These are phyloP conservation scores for Rotaria macrura DNA, from an alignment of 2,888 invertebrate genomes.

Conservation along the genomic window DNA sequence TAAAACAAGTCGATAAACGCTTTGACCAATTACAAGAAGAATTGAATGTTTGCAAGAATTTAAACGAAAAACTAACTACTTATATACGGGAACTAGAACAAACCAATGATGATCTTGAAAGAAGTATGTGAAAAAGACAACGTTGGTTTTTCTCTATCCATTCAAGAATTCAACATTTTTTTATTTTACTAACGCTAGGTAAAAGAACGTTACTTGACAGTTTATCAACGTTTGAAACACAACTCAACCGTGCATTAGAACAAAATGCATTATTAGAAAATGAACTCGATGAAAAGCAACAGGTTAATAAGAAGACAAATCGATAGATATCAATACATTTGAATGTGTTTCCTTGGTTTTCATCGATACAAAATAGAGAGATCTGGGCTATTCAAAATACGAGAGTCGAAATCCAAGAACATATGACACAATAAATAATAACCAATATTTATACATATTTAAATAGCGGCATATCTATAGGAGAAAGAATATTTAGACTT, in stretches of 20 bases:
- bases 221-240: constrained; percentile 77
- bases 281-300: constrained; percentile 89
- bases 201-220: constrained; percentile 74
- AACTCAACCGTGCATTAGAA: constrained; percentile 84
- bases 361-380: no score
- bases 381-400: no score
- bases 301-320: no score
- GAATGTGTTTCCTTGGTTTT: no score
- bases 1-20: constrained; percentile 43
- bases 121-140: constrained; percentile 58
- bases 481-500: no score
- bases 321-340: no score
- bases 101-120: constrained; percentile 90
- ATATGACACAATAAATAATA: no score
- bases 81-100: constrained; percentile 87
- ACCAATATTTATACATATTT: no score
- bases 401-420: no score
- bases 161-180: no score
- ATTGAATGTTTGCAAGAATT: constrained; percentile 51
- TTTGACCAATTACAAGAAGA: constrained; percentile 54
- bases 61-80: constrained; percentile 59
- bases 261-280: constrained; percentile 88
- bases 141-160: neutral
- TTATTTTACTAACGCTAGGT: constrained; percentile 20
- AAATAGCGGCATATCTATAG: no score